phyloP scores from a whole-genome alignment of 2,113 vertebrate species.

The Eurypyga helias region DNA sequence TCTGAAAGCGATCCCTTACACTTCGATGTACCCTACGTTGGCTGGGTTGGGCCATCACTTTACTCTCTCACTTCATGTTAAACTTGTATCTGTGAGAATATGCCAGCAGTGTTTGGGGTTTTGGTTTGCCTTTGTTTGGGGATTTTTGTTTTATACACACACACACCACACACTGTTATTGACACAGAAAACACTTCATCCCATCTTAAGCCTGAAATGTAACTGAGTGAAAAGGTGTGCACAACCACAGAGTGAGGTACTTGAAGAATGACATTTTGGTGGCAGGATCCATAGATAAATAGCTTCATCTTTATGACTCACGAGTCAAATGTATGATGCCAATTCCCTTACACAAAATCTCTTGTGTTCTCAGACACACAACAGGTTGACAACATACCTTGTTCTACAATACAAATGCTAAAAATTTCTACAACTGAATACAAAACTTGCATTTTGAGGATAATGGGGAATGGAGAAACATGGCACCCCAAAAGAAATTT shows the following conservation, averaged over 20 bases:
- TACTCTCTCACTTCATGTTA: background rate
- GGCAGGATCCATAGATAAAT: background rate
- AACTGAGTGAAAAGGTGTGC: background rate
- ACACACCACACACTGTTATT: background rate
- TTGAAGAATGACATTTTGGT: background rate
- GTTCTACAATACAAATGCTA: background rate
- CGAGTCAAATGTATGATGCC: background rate
- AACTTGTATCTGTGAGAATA: background rate
- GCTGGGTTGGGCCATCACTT: background rate
- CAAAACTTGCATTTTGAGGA: background rate
- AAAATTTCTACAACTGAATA: background rate
- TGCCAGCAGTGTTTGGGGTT: rapidly evolving
- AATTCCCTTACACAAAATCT: background rate
- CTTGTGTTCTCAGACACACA: background rate
- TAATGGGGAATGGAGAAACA: background rate
- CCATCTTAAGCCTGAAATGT: background rate
- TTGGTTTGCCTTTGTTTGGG: background rate
- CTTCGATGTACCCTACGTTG: background rate
- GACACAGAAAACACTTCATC: background rate
- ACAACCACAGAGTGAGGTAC: background rate
- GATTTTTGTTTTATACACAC: background rate
- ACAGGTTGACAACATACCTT: background rate
- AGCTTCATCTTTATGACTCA: background rate
- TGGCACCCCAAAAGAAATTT: background rate
- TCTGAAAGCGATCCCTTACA: background rate